Base-by-base conservation (phyloP, 2,888 invertebrate genomes). In the Diaphora mendica region DNA sequence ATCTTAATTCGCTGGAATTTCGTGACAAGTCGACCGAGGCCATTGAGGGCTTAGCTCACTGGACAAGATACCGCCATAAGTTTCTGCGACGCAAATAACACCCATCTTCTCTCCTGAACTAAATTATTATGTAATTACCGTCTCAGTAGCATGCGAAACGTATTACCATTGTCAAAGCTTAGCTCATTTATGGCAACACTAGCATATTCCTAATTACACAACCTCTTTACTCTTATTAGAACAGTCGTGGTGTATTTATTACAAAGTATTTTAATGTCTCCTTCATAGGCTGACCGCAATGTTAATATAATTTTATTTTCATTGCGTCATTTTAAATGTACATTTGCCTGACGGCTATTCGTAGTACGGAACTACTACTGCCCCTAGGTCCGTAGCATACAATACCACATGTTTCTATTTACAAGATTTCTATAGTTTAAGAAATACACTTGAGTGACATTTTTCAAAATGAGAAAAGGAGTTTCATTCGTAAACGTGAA, bases 61-160 rank as follows among this genome's bases (percentile, higher is more conserved):
- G 82, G 80, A 84, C 81, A 85, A 84, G 79, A 78, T 72, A 79
- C 82, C 78, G 78, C 80, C 78, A 75, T 87, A 86, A 83, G 77
- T 78, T 75, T 68, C 67, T 71, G 76, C 71, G 82, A 86, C 86
- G 81, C 80, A 83, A 87, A 87, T 86, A 86, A 81, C 84, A 39
- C 59, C 70, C 72, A 76, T 80, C 80, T 77, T 81, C 85, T 84
- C 87, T 82, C 82, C 79, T 78, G 82, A 80, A 81, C 81, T 89
- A 86, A 92, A 89, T 88, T 91, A 91, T 91, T 88, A 87, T 83
- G 88, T 89, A 90, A 91, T 92, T 89, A 89, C 78, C 76, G 79
- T 81, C 83, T 76, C 72, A 39, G 74, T 67, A 78, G 76, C 68
- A 73, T 75, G 77, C 74, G 70, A 82, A 83, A 83, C 74, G 70